Base-by-base conservation (phyloP, 2,113 vertebrate genomes). In the Ctenomys sociabilis region DNA sequence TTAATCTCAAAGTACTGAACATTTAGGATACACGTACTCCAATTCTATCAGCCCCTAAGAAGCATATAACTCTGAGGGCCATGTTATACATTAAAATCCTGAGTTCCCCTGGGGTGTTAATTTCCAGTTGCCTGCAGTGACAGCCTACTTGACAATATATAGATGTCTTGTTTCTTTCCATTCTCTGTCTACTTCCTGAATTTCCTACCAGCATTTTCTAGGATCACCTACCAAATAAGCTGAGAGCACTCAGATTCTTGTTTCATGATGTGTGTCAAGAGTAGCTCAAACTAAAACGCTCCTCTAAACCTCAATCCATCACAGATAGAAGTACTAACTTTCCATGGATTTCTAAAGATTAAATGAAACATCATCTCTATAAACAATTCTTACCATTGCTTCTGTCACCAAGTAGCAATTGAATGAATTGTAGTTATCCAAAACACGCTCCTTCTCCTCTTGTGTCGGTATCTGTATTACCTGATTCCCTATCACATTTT, bases 141-240 rank as follows among this genome's bases (percentile, higher is more conserved):
- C 13, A 59, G 37, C 1, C 52, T 30, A 54, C 19, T 43, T 91
- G 45, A 35, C 13, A 26, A 24, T 16, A 21, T 17, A 10, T 64
- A 19, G 13, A 30, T 80, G 63, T 70, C 81, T 43, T 75, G 16
- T 68, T 77, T 52, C 82, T 59, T 89, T 91, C 78, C 84, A 22
- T 52, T 78, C 37, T 17, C 73, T 86, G 78, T 30, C 45, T 68
- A 43, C 40, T 78, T 49, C 54, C 37, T 19, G 57, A 11, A 91
- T 91, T 35, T 88, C 43, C 80, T 52, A 40, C 35, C 90, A 52
- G 63, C 30, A 57, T 49, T 9, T 93, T 93, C 73, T 83, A 40
- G 28, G 63, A 72, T 70, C 49, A 49, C 43, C 64, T 93, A 57
- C 6, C 26, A 82, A 49, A n/a, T 22, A 54, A 61, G 17, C 16